Conservation (phyloP, 30 jellyfish, hydroid and myxozoan species). For the Catostylus mosaicus region DNA sequence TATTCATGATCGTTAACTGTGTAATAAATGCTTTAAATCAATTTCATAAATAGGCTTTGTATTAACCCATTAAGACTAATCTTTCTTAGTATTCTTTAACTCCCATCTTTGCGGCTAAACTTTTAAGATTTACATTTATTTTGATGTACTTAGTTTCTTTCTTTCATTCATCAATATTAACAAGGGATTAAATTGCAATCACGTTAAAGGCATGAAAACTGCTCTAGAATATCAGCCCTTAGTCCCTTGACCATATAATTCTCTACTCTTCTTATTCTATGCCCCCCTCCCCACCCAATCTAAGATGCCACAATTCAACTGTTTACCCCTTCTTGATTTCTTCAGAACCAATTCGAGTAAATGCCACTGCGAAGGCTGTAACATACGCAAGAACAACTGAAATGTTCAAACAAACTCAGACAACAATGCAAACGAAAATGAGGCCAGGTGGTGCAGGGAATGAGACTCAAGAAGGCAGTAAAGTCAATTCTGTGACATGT, state of each 20-base stretch:
- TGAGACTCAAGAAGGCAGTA: neutral
- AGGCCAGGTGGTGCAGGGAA: constrained; percentile 21
- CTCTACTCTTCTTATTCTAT: too few species aligned
- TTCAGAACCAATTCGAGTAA: neutral
- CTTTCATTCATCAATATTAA: neutral
- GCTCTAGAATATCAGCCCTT: too few species aligned
- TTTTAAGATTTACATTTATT: neutral
- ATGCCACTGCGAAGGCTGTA: neutral
- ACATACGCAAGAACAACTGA: neutral
- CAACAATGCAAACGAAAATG: neutral
- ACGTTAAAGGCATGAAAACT: neutral
- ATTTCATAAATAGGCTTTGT: constrained; percentile 4
- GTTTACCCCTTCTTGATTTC: too few species aligned
- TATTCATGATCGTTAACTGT: constrained; percentile 4
- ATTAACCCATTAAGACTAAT: neutral
- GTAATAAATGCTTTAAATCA: neutral
- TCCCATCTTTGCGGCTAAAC: neutral
- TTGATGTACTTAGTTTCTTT: neutral
- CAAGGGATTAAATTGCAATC: neutral
- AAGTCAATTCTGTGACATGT: constrained; percentile 37
- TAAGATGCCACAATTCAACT: too few species aligned
- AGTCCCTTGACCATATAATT: too few species aligned
- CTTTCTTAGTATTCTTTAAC: neutral
- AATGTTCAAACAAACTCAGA: neutral
- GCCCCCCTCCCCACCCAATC: too few species aligned